Base-by-base conservation (phyloP, 2,888 invertebrate species). In the Aethes cnicana region DNA sequence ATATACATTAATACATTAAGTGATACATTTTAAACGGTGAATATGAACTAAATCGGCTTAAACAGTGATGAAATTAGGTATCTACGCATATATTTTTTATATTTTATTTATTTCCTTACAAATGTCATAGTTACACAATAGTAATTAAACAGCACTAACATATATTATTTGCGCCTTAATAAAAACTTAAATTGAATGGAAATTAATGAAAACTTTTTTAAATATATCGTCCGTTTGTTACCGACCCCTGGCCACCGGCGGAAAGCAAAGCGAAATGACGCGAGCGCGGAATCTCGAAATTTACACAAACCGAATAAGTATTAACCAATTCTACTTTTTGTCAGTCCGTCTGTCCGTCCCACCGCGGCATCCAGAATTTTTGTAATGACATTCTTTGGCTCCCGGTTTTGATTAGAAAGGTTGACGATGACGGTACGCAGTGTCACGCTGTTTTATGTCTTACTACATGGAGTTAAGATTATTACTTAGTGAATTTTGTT, bases 221-320 rank as follows among this genome's bases (percentile, higher is more conserved):
- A 18, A 35, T 12, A 42, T 16, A 16, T 8, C 2, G 7, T 2
- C 33, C 16, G 14, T 21, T 11, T 7, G 41, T 53, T 42, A 28
- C 21, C 35, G 28, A 53, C 47, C 26, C 8, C 53, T 41, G 53
- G 21, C 39, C 21, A 47, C 35, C 53, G 53, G 53, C 47, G 37
- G 39, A 39, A 46, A 46, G 32, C 52, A 55, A 55, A 52, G 52
- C 47, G 55, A 47, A 53, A 53, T 43, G 44, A 53, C 43, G 49
- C 56, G 23, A 48, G 36, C 41, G 47, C 23, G 44, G 57, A 57
- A 57, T 57, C 44, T 37, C 37, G 52, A 62, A 61, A 62, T 62
- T 62, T 62, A 62, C 58, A 61, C 60, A 62, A 59, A 42, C 55
- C 49, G 42, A 57, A 58, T 55, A 58, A 57, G 58, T 60, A 62